Base-by-base conservation (phyloP, 2,113 vertebrate genomes). In the Plecturocebus donacophilus region DNA sequence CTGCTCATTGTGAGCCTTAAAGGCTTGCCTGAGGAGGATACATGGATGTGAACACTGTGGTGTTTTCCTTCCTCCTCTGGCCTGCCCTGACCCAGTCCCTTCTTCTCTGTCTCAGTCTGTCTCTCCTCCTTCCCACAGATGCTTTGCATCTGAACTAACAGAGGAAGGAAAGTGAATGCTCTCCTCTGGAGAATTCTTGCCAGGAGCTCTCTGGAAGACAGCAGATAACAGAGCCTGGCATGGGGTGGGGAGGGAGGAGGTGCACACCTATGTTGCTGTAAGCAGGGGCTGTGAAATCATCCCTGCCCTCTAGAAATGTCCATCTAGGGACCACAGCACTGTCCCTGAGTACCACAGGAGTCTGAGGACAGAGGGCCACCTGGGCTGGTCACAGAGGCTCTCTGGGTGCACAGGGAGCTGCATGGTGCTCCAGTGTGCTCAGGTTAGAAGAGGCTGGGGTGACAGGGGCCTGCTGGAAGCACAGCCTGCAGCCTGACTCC, bases 1-100 rank as follows among this genome's bases (percentile, higher is more conserved):
- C 94, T 76, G 21, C 21, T 40, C 54, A 16, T 61, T 38, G 8
- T 8, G n/a, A 71, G 49, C 91, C 94, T 73, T 1, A 0, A 35
- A 19, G 35, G 11, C 30, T 81, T 47, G 42, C 80, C 2, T 0
- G 32, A 20, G 17, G 16, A 16, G 27, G 4, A n/a, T 20, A 0
- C 10, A 3, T 16, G 30, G 54, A 42, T 14, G 5, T 16, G 30
- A 45, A 42, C 6, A 14, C 35, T 27, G 0, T 12, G 14, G 6
- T 4, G 42, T 38, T 35, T 66, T 20, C 49, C 27, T 68, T 45
- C 5, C 4, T 12, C 38, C 87, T 30, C 52, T n/a, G 38, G 25
- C 70, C 17, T 25, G 32, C 56, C 64, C 83, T 1, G 32, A 23
- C 6, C 73, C 49, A 2, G 3, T 2, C n/a, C 27, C 47, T 38